phyloP scores from a whole-genome alignment of 2,797 vertebrate genomes.

The Sebastes cheni region DNA sequence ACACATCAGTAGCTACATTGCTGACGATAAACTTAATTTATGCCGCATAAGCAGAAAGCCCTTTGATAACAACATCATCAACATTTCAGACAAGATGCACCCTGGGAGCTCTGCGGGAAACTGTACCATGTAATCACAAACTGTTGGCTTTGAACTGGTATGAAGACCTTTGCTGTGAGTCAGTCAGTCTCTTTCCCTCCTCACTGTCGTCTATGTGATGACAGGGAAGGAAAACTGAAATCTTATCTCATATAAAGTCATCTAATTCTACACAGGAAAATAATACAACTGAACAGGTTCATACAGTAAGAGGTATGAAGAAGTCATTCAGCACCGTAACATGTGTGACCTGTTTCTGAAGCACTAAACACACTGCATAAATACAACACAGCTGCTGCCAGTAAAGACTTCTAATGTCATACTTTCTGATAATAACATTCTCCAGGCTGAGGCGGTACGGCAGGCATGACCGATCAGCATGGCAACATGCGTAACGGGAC shows the following conservation, averaged over 20 bases:
- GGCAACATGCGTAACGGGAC: not conserved
- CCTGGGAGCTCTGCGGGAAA: slow-evolving; percentile 5
- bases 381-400: not conserved
- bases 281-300: not conserved
- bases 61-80: slow-evolving; percentile 33
- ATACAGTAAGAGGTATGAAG: slow-evolving; percentile 18
- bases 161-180: not conserved
- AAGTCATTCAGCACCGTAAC: slow-evolving; percentile 18
- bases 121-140: slow-evolving; percentile 1
- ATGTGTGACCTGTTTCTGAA: slow-evolving; percentile 28
- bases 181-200: slow-evolving; percentile 2
- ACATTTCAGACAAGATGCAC: slow-evolving; percentile 30
- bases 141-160: slow-evolving; percentile 2
- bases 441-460: not conserved
- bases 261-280: slow-evolving; percentile 32
- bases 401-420: not conserved
- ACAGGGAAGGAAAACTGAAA: slow-evolving; percentile 18
- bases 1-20: not conserved
- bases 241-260: not conserved
- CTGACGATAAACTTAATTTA: slow-evolving; percentile 25
- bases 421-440: slow-evolving; percentile 24
- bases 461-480: slow-evolving; percentile 19
- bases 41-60: slow-evolving; percentile 27
- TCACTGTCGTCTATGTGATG: not conserved
- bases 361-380: not conserved